Conservation (phyloP, 2,888 invertebrate species). For the Harpalus rubripes region DNA sequence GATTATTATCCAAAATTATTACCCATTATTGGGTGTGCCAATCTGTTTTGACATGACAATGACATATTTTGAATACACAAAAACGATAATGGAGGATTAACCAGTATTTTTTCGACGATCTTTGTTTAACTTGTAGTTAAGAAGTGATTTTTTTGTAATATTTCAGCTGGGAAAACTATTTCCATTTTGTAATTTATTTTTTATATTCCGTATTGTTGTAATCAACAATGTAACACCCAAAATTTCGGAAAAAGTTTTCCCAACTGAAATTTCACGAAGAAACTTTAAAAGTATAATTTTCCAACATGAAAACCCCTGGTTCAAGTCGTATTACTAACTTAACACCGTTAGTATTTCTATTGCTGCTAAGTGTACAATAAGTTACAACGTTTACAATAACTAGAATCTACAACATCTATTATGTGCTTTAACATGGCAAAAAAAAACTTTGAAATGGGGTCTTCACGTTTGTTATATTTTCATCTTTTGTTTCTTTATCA, state of each 20-base stretch:
- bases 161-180: slow-evolving; percentile 21
- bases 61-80: no score
- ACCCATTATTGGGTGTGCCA: no score
- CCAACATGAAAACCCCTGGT: slow-evolving; percentile 47
- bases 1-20: no score
- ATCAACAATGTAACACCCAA: not conserved
- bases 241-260: slow-evolving; percentile 2
- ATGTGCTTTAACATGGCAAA: slow-evolving; percentile 66
- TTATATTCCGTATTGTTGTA: no score
- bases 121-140: slow-evolving; percentile 57
- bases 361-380: slow-evolving; percentile 62
- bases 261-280: slow-evolving; percentile 18
- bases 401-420: slow-evolving; percentile 59
- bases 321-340: slow-evolving; percentile 48
- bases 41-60: no score
- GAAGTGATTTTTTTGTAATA: slow-evolving; percentile 1
- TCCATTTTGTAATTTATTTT: not conserved
- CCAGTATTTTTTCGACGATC: slow-evolving; percentile 35
- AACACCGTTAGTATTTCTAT: slow-evolving; percentile 62
- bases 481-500: slow-evolving; percentile 16
- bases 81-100: no score
- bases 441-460: slow-evolving; percentile 46
- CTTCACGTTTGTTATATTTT: slow-evolving; percentile 43
- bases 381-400: slow-evolving; percentile 60
- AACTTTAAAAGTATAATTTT: slow-evolving; percentile 59